These are phyloP conservation scores for Sciaenops ocellatus DNA, from an alignment of 2,797 vertebrate genomes.

Conservation along the genomic window DNA sequence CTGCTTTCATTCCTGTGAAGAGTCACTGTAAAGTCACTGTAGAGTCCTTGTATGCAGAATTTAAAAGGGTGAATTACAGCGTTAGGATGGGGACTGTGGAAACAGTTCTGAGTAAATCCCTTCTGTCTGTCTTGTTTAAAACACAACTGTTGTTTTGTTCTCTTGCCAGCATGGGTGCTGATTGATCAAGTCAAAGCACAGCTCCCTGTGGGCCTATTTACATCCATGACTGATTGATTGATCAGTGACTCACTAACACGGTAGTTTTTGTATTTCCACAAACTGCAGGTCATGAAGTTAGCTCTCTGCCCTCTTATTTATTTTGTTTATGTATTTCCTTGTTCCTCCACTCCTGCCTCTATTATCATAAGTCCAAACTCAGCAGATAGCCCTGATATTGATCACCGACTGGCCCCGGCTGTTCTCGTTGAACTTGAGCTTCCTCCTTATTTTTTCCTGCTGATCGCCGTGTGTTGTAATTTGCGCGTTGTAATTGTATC, in stretches of 20 bases:
- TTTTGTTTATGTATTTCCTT: slow-evolving; percentile 39
- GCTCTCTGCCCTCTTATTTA: slow-evolving; percentile 17
- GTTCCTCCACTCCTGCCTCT: not conserved
- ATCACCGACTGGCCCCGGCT: slow-evolving; percentile 36
- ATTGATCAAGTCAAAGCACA: slow-evolving; percentile 62
- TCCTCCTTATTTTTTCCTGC: slow-evolving; percentile 52
- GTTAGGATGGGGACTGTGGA: not conserved
- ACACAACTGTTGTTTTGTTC: slow-evolving; percentile 16
- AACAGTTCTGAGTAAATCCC: slow-evolving; percentile 9
- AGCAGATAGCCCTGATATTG: slow-evolving; percentile 61
- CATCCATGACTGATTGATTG: slow-evolving; percentile 49
- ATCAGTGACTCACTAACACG: slow-evolving; percentile 41
- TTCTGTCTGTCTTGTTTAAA: slow-evolving; percentile 14
- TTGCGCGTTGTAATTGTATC: slow-evolving; percentile 64
- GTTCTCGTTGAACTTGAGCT: slow-evolving; percentile 33
- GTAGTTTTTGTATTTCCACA: slow-evolving; percentile 36
- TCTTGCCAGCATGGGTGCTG: slow-evolving; percentile 14
- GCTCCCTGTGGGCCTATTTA: slow-evolving; percentile 46
- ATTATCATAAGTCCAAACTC: slow-evolving; percentile 51
- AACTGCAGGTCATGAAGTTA: slow-evolving; percentile 25
- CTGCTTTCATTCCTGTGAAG: not conserved
- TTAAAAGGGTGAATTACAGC: not conserved
- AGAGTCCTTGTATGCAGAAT: not conserved
- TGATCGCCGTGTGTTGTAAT: slow-evolving; percentile 55
- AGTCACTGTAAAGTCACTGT: not conserved